Conservation (phyloP, 2,888 invertebrate genomes). For the Dryadula phaetusa region DNA sequence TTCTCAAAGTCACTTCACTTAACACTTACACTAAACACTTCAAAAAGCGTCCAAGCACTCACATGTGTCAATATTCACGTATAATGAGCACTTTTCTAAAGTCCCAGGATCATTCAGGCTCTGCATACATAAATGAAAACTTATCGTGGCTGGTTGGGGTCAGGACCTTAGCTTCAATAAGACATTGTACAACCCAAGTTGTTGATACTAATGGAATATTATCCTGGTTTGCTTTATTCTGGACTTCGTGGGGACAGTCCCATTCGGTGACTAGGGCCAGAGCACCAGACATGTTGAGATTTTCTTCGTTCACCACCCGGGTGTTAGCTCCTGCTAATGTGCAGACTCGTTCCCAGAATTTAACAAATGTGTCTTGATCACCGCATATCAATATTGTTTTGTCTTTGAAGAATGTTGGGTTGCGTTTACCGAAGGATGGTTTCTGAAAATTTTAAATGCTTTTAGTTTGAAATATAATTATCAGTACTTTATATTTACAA, state of each 20-base stretch:
- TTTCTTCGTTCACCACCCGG: slow-evolving; percentile 75
- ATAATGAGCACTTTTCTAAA: slow-evolving; percentile 77
- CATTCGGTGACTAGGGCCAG: slow-evolving; percentile 85
- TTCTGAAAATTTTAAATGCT: slow-evolving; percentile 57
- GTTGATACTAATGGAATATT: slow-evolving; percentile 87
- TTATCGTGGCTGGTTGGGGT: slow-evolving; percentile 77
- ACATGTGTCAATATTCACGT: slow-evolving; percentile 78
- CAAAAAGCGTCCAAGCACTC: slow-evolving; percentile 50
- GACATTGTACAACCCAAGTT: slow-evolving; percentile 88
- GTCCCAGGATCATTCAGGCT: slow-evolving; percentile 83
- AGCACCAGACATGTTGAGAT: slow-evolving; percentile 74
- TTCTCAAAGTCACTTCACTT: neutral
- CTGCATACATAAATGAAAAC: slow-evolving; percentile 82
- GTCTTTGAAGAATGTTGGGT: slow-evolving; percentile 75
- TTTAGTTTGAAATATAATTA: no score
- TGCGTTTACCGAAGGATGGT: slow-evolving; percentile 61
- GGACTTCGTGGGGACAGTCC: slow-evolving; percentile 84
- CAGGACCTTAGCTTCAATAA: slow-evolving; percentile 85
- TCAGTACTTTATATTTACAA: no score
- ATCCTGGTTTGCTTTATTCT: slow-evolving; percentile 82
- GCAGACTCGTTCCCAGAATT: slow-evolving; percentile 86
- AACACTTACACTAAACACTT: slow-evolving; percentile 41
- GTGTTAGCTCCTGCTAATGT: slow-evolving; percentile 83
- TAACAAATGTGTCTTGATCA: slow-evolving; percentile 80
- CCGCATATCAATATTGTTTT: slow-evolving; percentile 79